Conservation (phyloP, 2,797 vertebrate species). For the Naso thynnoides region DNA sequence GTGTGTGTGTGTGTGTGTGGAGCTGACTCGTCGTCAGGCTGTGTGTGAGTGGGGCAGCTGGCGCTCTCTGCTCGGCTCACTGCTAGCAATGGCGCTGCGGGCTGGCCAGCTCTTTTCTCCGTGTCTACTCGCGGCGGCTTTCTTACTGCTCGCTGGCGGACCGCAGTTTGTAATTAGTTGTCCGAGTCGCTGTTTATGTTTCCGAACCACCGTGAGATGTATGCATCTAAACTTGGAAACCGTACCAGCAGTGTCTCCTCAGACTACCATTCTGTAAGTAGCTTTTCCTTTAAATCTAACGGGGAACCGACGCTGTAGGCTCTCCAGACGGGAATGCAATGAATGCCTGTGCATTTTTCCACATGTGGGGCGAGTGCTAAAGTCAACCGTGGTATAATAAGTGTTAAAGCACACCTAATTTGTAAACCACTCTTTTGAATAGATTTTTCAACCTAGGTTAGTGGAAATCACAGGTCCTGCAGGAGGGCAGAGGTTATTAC, state of each 20-base stretch:
- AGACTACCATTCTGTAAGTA: slow-evolving; percentile 97
- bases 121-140: slow-evolving; percentile 70
- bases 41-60: slow-evolving; percentile 65
- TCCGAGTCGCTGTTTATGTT: slow-evolving; percentile 96
- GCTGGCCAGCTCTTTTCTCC: slow-evolving; percentile 74
- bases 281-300: slow-evolving; percentile 29
- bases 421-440: neutral
- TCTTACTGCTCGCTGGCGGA: slow-evolving; percentile 69
- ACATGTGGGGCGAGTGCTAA: neutral
- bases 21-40: too few species aligned
- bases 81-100: slow-evolving; percentile 86
- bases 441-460: neutral
- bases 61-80: slow-evolving; percentile 74
- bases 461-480: neutral
- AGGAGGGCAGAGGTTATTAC: slow-evolving; percentile 5
- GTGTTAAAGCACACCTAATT: neutral
- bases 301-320: slow-evolving; percentile 25
- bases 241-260: slow-evolving; percentile 90
- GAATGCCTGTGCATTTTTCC: slow-evolving; percentile 2
- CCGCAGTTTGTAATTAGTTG: slow-evolving; percentile 81
- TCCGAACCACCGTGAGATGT: slow-evolving; percentile 96
- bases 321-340: slow-evolving; percentile 10
- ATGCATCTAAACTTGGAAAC: slow-evolving; percentile 97
- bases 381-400: neutral
- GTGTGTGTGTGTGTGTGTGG: too few species aligned